Conservation (phyloP, 1,140 invertebrate genomes). For the Anoplophora glabripennis region DNA sequence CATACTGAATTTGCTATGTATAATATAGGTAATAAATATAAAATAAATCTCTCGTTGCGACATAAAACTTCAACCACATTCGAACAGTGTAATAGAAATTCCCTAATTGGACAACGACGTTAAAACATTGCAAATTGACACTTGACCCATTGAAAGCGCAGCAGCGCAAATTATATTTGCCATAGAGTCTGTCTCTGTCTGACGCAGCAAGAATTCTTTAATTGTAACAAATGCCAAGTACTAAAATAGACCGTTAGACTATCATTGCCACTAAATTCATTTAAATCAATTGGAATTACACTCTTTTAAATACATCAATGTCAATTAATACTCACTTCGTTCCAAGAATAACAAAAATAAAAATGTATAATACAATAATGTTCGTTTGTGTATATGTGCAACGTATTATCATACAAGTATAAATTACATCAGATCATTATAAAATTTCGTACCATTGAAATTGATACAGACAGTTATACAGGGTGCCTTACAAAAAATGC, state of each 20-base stretch:
- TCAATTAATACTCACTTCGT: conserved; percentile 28
- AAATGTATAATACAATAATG: neutral
- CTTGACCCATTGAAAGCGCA: conserved; percentile 39
- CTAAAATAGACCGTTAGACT: conserved; percentile 34
- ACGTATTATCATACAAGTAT: too few species aligned
- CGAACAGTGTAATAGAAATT: conserved; percentile 3
- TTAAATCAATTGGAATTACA: conserved; percentile 37
- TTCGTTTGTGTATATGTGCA: too few species aligned
- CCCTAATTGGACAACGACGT: conserved; percentile 38
- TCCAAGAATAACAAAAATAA: conserved; percentile 30
- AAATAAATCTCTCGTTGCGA: too few species aligned
- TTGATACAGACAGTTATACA: too few species aligned
- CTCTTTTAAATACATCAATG: conserved; percentile 31
- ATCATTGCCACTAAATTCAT: conserved; percentile 29
- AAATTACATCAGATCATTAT: too few species aligned
- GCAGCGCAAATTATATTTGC: conserved; percentile 39
- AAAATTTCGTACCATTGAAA: too few species aligned
- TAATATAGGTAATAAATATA: too few species aligned
- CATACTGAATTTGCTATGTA: too few species aligned
- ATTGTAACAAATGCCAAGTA: conserved; percentile 33
- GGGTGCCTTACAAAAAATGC: too few species aligned
- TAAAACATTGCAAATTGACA: conserved; percentile 41
- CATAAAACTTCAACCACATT: too few species aligned
- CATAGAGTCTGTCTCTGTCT: conserved; percentile 19
- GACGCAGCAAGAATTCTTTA: conserved; percentile 30